phyloP scores from a whole-genome alignment of 2,888 invertebrate genomes.

The Ormyrus labotus region DNA sequence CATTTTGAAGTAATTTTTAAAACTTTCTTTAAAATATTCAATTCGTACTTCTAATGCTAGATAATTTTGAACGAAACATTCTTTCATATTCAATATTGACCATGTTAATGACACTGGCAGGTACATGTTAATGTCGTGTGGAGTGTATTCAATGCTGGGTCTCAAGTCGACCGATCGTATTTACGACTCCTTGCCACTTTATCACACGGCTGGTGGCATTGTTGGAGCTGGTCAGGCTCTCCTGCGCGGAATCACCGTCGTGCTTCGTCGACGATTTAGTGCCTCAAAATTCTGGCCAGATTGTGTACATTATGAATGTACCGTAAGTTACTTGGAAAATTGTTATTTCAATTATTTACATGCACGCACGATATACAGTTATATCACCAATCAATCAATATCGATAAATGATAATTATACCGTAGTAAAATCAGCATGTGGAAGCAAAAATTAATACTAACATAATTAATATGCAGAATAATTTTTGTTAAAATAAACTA shows the following conservation, averaged over 20 bases:
- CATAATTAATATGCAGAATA: neutral
- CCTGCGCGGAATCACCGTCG: slow-evolving; percentile 73
- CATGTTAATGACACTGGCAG: slow-evolving; percentile 60
- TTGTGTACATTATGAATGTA: slow-evolving; percentile 76
- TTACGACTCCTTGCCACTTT: slow-evolving; percentile 76
- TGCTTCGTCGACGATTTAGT: slow-evolving; percentile 74
- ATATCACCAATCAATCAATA: no score
- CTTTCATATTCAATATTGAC: neutral
- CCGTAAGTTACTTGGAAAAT: slow-evolving; percentile 67
- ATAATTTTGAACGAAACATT: neutral
- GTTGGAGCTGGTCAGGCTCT: slow-evolving; percentile 75
- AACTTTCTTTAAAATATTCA: no score
- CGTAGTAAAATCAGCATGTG: no score
- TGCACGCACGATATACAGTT: no score
- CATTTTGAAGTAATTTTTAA: no score
- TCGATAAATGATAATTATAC: no score
- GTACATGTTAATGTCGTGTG: slow-evolving; percentile 73
- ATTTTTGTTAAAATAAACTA: no score
- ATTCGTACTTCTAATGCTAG: neutral
- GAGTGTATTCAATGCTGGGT: slow-evolving; percentile 71
- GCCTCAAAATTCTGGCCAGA: slow-evolving; percentile 76
- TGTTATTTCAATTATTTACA: no score
- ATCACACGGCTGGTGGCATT: slow-evolving; percentile 76
- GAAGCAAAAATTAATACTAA: neutral
- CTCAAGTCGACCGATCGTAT: slow-evolving; percentile 73